Evolutionary conservation across 2,888 invertebrate species (phyloP), one percentile per base, ranked within the genome.

Genomic region (Lochmaea crataegi): DNA sequence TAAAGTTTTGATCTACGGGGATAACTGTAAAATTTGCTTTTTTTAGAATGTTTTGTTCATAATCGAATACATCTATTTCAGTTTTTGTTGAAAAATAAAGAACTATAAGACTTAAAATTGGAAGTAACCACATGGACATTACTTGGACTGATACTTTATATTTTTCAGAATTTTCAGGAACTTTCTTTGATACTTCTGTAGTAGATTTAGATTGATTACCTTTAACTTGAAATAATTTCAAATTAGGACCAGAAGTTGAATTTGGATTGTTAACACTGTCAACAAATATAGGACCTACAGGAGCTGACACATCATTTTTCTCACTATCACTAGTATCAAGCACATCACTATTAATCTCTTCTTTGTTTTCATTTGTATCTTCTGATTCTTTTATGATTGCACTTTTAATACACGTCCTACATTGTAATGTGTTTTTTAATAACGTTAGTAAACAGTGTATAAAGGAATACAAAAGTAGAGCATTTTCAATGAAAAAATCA

Each of bases 401-500:
- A 16, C 38, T 45, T 65, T 61, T 57, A 41, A 75, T 68, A 65
- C 79, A 80, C 48, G 77, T 74, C 76, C 80, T 79, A 68, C 82
- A 82, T 16, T 81, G 74, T n/a, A 80, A 66, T 11, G 80, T 76
- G 14, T 77, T 76, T 53, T 78, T 81, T n/a, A 85, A 69, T n/a
- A 86, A 70, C 9, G 82, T 79, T 60, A 84, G 74, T 38, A 84
- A 77, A 66, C 84, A 84, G 69, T 85, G 84, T 22, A 83, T 57
- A 72, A 85, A 85, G 5, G 85, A 84, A 71, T 82, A 84, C 16
- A 84, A 69, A 18, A 85, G 74, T 75, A 85, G 76, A 26, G 84
- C 80, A 73, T 85, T 81, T 76, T 82, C 77, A 70, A 84, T 73
- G 48, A 83, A 82, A 16, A 77, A 75, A 65, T 80, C 74, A 41